Conservation (phyloP, 2,797 vertebrate species). For the Astyanax mexicanus region DNA sequence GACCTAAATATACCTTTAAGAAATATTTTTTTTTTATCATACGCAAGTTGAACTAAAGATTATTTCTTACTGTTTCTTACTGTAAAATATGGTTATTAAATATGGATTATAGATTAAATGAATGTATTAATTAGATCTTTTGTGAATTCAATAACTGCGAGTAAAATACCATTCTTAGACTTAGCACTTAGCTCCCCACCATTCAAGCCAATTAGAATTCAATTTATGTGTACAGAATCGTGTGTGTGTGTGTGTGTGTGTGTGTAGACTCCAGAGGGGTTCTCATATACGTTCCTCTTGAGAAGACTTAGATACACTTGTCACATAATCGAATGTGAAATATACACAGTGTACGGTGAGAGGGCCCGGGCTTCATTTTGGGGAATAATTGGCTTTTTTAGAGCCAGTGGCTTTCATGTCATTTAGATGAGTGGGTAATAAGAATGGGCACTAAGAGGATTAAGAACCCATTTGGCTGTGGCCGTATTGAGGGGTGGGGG, state of each 20-base stretch:
- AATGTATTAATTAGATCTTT: constrained; percentile 29
- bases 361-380: constrained; percentile 75
- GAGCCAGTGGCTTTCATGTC: constrained; percentile 79
- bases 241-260: constrained; percentile 7
- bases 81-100: neutral
- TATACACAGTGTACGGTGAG: constrained; percentile 74
- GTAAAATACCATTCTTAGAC: constrained; percentile 64
- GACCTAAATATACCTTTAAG: no score
- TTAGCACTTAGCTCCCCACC: constrained; percentile 63
- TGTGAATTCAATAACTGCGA: constrained; percentile 24
- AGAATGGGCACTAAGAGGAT: constrained; percentile 86
- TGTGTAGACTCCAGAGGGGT: constrained; percentile 58
- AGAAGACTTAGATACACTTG: constrained; percentile 84
- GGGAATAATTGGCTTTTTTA: constrained; percentile 78
- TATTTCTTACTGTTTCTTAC: neutral
- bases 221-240: no score
- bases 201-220: constrained; percentile 77
- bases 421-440: constrained; percentile 86
- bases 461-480: constrained; percentile 79
- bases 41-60: neutral
- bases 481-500: constrained; percentile 58
- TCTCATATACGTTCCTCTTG: constrained; percentile 76
- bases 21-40: constrained; percentile 16
- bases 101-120: neutral
- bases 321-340: constrained; percentile 83